Conservation (phyloP, 2,797 vertebrate species). For the Threskiornis aethiopicus region DNA sequence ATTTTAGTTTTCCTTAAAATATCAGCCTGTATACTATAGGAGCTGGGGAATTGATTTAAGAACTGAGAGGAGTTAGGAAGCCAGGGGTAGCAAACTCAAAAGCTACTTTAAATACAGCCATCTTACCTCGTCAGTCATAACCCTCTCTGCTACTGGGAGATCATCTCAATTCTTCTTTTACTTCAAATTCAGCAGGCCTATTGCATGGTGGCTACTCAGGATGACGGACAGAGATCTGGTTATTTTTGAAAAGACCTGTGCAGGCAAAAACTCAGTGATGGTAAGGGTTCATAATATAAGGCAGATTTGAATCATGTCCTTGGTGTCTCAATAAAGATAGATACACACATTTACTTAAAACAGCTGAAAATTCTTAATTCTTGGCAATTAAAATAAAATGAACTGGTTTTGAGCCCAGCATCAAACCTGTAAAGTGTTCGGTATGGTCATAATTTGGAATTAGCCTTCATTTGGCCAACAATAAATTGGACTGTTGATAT, state of each 20-base stretch:
- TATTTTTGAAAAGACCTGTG: not conserved
- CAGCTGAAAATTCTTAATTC: not conserved
- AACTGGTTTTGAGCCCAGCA: not conserved
- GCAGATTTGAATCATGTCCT: not conserved
- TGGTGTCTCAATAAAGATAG: not conserved
- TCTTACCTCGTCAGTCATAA: not conserved
- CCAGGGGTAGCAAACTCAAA: not conserved
- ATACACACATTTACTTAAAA: not conserved
- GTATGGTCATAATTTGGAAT: slow-evolving; percentile 2
- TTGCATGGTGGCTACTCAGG: not conserved
- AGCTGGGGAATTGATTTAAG: not conserved
- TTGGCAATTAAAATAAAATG: not conserved
- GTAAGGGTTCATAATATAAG: not conserved
- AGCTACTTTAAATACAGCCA: not conserved
- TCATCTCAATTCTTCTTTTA: not conserved
- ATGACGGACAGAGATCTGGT: not conserved
- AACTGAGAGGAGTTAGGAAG: not conserved
- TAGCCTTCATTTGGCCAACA: not conserved
- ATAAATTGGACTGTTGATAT: not conserved
- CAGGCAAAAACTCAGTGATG: not conserved
- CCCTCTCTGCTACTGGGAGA: not conserved
- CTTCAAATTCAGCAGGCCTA: not conserved
- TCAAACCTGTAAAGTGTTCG: not conserved
- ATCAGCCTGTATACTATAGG: not conserved
- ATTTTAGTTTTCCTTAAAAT: not conserved